Percentiles rank a stretch among this genome's conserved stretches.
phyloP scores from a whole-genome alignment of 2,888 invertebrate genomes.

The Cactoblastis cactorum region DNA sequence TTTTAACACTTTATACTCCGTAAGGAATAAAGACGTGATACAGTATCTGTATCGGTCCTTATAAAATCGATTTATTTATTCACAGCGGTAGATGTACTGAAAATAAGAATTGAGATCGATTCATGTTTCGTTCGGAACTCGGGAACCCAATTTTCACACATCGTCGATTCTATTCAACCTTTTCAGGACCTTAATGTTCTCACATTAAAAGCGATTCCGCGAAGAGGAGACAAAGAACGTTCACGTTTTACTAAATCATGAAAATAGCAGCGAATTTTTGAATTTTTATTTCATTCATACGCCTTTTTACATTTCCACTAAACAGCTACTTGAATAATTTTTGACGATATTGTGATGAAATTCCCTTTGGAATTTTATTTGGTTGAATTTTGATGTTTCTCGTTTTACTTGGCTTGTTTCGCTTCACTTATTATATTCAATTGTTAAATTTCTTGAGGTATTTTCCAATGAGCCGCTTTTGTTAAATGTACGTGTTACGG shows the following conservation, averaged over 20 bases:
- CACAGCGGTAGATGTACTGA: too few relatives aligned
- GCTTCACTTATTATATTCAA: too few relatives aligned
- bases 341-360: not conserved
- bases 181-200: slow-evolving; percentile 4
- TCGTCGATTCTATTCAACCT: slow-evolving; percentile 3
- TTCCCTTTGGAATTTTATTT: not conserved
- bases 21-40: too few relatives aligned
- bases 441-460: too few relatives aligned
- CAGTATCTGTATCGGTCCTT: too few relatives aligned
- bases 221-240: slow-evolving; percentile 2
- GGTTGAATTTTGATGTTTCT: not conserved
- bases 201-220: slow-evolving; percentile 6
- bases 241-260: not conserved
- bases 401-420: not conserved
- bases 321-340: not conserved
- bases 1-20: too few relatives aligned
- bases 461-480: too few relatives aligned
- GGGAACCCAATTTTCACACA: slow-evolving; percentile 10
- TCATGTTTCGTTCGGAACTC: too few relatives aligned
- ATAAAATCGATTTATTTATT: too few relatives aligned
- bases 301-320: not conserved
- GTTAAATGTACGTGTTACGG: too few relatives aligned
- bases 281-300: not conserved
- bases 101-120: too few relatives aligned
- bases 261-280: not conserved